These are phyloP conservation scores for Setipinna tenuifilis DNA, from an alignment of 2,797 vertebrate genomes.

Conservation along the genomic window DNA sequence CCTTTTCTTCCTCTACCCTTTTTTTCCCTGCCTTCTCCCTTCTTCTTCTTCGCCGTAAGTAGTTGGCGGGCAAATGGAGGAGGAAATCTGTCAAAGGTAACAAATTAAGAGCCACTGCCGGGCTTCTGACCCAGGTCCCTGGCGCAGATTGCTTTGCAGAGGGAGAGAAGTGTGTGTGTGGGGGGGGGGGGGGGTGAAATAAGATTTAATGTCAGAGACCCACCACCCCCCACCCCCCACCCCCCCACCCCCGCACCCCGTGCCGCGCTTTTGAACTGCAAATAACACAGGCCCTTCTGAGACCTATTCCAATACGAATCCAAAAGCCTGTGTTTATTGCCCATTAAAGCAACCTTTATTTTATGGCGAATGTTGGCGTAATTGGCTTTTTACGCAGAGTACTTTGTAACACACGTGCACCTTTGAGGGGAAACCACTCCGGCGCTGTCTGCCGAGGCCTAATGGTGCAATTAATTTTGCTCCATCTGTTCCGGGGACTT, in stretches of 20 bases:
- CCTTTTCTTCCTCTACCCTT: background rate
- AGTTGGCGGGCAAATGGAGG: slow-evolving; percentile 9
- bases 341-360: slow-evolving; percentile 94
- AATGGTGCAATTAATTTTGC: slow-evolving; percentile 97
- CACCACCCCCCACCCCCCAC: too few relatives aligned
- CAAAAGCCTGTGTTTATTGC: slow-evolving; percentile 90
- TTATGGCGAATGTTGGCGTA: slow-evolving; percentile 91
- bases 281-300: slow-evolving; percentile 83
- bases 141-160: slow-evolving; percentile 1
- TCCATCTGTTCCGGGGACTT: slow-evolving; percentile 96
- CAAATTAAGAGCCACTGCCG: slow-evolving; percentile 11
- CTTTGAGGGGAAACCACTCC: slow-evolving; percentile 90
- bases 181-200: background rate
- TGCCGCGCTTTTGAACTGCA: slow-evolving; percentile 80
- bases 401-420: slow-evolving; percentile 89
- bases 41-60: background rate
- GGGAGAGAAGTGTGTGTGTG: background rate
- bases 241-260: too few relatives aligned
- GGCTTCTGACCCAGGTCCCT: background rate
- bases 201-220: slow-evolving; percentile 58
- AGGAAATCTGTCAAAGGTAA: slow-evolving; percentile 23
- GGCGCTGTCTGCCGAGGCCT: slow-evolving; percentile 91
- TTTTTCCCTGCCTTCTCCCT: background rate
- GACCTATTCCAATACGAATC: slow-evolving; percentile 86
- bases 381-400: slow-evolving; percentile 93